Evolutionary conservation across 2,797 vertebrate species (phyloP).

Genomic region (Discoglossus pictus): DNA sequence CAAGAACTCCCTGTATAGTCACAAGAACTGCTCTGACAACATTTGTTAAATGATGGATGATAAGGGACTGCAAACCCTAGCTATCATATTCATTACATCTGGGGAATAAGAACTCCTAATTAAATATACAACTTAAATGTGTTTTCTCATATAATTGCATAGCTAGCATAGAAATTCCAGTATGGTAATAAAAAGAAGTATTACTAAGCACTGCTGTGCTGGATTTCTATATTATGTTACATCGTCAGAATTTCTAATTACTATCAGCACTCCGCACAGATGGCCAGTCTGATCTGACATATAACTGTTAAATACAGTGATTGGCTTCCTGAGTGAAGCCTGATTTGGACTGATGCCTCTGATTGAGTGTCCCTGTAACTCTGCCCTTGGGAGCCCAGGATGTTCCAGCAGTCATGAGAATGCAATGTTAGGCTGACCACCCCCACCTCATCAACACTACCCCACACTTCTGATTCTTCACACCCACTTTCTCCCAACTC

Average conservation of each 20-base stretch:
- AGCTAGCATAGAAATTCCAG: too few relatives aligned
- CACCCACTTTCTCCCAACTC: slow-evolving; percentile 43
- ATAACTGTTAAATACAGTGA: slow-evolving; percentile 24
- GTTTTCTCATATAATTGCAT: too few relatives aligned
- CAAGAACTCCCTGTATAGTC: too few relatives aligned
- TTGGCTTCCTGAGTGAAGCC: slow-evolving; percentile 43
- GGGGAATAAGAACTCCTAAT: too few relatives aligned
- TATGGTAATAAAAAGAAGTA: too few relatives aligned
- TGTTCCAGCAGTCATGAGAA: slow-evolving; percentile 24
- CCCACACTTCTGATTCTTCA: slow-evolving; percentile 29
- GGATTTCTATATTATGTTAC: slow-evolving; percentile 19
- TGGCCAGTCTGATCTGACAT: slow-evolving; percentile 18
- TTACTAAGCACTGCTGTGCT: not conserved
- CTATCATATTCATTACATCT: too few relatives aligned
- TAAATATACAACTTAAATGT: too few relatives aligned
- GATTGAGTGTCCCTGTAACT: slow-evolving; percentile 43
- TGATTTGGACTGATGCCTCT: slow-evolving; percentile 27
- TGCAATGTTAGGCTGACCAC: slow-evolving; percentile 34
- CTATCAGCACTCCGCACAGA: slow-evolving; percentile 24
- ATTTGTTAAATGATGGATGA: too few relatives aligned
- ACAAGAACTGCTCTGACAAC: too few relatives aligned
- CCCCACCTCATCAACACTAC: slow-evolving; percentile 12
- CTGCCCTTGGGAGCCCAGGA: slow-evolving; percentile 41
- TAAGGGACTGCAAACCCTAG: too few relatives aligned
- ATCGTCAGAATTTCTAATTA: slow-evolving; percentile 24